Evolutionary conservation across 1,140 invertebrate genomes (phyloP).

Genomic region (Trichonephila inaurata): DNA sequence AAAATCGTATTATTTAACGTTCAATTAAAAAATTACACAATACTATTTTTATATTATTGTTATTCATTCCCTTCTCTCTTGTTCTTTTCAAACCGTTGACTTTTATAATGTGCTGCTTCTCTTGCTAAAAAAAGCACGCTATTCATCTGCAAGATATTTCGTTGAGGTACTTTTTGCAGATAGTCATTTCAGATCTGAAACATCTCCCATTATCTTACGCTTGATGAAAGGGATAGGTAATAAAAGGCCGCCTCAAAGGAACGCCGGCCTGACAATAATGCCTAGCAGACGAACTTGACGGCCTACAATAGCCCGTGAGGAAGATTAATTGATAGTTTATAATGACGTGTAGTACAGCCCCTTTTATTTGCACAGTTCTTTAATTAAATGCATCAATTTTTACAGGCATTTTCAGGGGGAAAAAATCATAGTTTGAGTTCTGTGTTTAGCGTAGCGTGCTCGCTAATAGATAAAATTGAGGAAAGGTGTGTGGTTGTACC

Average conservation of each 20-base stretch:
- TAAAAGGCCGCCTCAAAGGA: neutral
- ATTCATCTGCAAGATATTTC: constrained; percentile 20
- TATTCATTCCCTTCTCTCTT: neutral
- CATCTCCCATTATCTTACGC: neutral
- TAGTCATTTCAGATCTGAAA: neutral
- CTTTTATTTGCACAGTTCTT: constrained; percentile 27
- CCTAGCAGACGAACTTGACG: neutral
- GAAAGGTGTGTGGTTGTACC: neutral
- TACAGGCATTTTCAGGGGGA: neutral
- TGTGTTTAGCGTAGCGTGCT: neutral
- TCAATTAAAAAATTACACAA: constrained; percentile 53
- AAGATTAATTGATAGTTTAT: constrained; percentile 71
- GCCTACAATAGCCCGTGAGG: constrained; percentile 54
- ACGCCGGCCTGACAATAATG: neutral
- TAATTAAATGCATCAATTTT: constrained; percentile 62
- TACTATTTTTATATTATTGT: neutral
- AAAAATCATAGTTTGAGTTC: neutral
- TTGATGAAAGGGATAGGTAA: neutral
- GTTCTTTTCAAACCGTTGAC: neutral
- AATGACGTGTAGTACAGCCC: constrained; percentile 14
- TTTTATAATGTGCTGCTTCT: neutral
- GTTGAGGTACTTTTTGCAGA: neutral
- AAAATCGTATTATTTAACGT: constrained; percentile 18
- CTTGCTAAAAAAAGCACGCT: neutral
- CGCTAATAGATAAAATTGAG: neutral